These are phyloP conservation scores for Sceloporus undulatus DNA, from an alignment of 2,113 vertebrate genomes.

Conservation along the genomic window DNA sequence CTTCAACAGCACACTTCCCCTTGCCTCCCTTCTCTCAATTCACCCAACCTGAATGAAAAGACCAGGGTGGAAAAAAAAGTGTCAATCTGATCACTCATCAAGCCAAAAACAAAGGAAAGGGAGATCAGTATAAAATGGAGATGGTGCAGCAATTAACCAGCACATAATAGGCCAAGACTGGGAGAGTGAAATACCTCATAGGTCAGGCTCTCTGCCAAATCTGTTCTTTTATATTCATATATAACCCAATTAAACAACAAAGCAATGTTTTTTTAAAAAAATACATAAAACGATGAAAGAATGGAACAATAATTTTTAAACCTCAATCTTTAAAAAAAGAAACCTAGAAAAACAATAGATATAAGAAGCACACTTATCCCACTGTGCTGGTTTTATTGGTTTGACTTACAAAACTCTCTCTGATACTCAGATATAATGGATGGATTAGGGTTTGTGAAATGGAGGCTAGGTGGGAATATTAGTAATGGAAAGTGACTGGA, in stretches of 20 bases:
- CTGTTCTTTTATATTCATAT: not conserved
- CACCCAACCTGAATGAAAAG: not conserved
- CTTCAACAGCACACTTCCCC: too few relatives aligned
- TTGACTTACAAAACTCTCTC: conserved; percentile 9
- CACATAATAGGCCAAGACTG: not conserved
- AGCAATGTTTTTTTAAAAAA: not conserved
- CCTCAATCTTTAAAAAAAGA: not conserved
- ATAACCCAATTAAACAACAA: not conserved
- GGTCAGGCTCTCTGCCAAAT: not conserved
- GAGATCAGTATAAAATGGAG: not conserved
- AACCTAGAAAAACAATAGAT: not conserved
- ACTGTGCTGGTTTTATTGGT: not conserved
- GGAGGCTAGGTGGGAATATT: conserved; percentile 27
- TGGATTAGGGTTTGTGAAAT: conserved; percentile 14
- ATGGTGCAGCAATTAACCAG: not conserved
- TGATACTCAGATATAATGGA: not conserved
- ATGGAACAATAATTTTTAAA: not conserved
- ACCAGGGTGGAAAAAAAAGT: not conserved
- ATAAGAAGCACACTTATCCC: not conserved
- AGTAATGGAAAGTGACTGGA: conserved; percentile 38
- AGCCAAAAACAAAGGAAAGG: not conserved
- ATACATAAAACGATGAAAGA: not conserved
- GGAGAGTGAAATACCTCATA: not conserved
- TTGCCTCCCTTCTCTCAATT: not conserved
- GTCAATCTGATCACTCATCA: not conserved